phyloP scores from a whole-genome alignment of 2,888 invertebrate species.

The Apomyelois bistriatella region DNA sequence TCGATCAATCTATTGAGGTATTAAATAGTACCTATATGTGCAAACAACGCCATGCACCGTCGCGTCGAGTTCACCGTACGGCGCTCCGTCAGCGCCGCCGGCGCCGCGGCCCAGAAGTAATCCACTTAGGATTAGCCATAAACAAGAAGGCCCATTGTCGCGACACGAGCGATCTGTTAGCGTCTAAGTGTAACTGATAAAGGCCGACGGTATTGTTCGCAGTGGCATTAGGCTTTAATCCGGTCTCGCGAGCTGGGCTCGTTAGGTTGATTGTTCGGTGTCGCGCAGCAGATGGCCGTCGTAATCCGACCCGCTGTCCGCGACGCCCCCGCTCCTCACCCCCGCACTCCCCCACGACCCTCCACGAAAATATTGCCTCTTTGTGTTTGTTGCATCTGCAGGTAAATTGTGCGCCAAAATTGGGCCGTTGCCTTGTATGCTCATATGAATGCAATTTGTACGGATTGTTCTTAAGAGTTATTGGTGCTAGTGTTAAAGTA shows the following conservation, averaged over 20 bases:
- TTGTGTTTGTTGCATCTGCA: conserved; percentile 78
- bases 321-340: conserved; percentile 23
- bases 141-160: conserved; percentile 71
- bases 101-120: conserved; percentile 49
- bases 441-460: conserved; percentile 62
- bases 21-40: too few species aligned
- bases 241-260: conserved; percentile 69
- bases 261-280: conserved; percentile 76
- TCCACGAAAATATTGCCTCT: conserved; percentile 65
- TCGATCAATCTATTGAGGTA: too few species aligned
- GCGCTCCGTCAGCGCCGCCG: not conserved
- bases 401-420: conserved; percentile 76
- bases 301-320: conserved; percentile 66
- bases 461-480: conserved; percentile 72
- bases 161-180: conserved; percentile 71
- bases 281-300: conserved; percentile 71
- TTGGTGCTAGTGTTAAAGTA: conserved; percentile 46
- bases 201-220: conserved; percentile 69
- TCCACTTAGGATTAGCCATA: conserved; percentile 75
- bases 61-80: too few species aligned
- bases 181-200: conserved; percentile 69
- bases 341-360: conserved; percentile 32
- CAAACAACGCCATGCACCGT: too few species aligned
- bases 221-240: conserved; percentile 74
- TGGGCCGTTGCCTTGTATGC: conserved; percentile 64